Percentiles rank a stretch among this genome's conserved stretches.
phyloP scores from a whole-genome alignment of 2,113 vertebrate species.

The Otolemur garnettii region DNA sequence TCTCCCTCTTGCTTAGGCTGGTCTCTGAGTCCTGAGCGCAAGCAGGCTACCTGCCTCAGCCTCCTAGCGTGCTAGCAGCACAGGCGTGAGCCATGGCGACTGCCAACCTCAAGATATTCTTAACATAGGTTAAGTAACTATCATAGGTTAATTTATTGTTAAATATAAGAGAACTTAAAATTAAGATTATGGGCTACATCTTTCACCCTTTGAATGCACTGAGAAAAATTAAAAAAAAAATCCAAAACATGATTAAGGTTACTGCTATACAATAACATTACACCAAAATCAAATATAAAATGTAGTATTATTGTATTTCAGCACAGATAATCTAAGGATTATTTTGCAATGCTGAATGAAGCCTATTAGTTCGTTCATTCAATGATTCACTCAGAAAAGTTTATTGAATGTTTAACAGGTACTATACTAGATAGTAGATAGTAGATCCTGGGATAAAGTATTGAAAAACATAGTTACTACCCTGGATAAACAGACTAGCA shows the following conservation, averaged over 20 bases:
- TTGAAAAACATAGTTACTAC: neutral
- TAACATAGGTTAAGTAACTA: no score
- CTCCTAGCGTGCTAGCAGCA: no score
- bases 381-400: constrained; percentile 39
- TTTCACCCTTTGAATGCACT: neutral
- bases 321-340: constrained; percentile 33
- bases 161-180: constrained; percentile 18
- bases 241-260: constrained; percentile 45
- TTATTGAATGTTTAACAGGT: constrained; percentile 29
- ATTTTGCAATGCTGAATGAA: constrained; percentile 45
- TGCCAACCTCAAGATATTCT: no score
- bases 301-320: neutral
- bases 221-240: constrained; percentile 21
- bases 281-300: constrained; percentile 26
- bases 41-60: no score
- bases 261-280: constrained; percentile 1
- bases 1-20: no score
- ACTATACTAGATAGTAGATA: neutral
- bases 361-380: neutral
- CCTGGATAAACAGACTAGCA: neutral
- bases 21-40: no score
- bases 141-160: constrained; percentile 31
- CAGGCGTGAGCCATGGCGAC: no score
- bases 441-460: neutral
- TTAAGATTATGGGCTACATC: neutral